phyloP scores from a whole-genome alignment of 2,888 invertebrate genomes.

The Drosophila melanocephala region DNA sequence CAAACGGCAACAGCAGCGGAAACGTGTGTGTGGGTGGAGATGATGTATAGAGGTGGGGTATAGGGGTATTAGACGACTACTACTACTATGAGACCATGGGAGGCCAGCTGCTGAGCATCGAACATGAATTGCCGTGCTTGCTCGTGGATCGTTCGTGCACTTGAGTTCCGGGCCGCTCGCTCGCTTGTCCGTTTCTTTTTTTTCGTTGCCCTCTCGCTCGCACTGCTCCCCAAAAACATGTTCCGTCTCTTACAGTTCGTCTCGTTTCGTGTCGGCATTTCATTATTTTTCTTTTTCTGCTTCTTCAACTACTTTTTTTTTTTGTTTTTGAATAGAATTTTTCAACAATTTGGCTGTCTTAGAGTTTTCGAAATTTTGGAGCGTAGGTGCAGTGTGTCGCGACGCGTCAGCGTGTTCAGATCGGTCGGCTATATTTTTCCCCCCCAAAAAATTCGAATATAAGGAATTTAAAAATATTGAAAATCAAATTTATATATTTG shows the following conservation, averaged over 20 bases:
- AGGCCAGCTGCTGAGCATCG: conserved; percentile 74
- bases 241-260: conserved; percentile 49
- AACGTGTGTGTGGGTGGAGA: conserved; percentile 58
- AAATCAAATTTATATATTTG: conserved; percentile 7
- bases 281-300: conserved; percentile 38
- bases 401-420: conserved; percentile 81
- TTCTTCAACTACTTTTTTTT: conserved; percentile 8
- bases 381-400: conserved; percentile 86
- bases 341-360: conserved; percentile 69
- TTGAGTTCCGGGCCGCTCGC: conserved; percentile 60
- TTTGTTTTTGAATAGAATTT: conserved; percentile 66
- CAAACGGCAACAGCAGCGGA: conserved; percentile 38
- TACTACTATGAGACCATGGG: conserved; percentile 41
- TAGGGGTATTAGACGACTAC: conserved; percentile 21
- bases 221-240: conserved; percentile 30
- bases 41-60: conserved; percentile 27
- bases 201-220: conserved; percentile 28
- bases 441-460: conserved; percentile 17
- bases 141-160: conserved; percentile 62
- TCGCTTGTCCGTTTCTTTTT: conserved; percentile 31
- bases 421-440: conserved; percentile 54
- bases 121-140: conserved; percentile 71
- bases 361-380: conserved; percentile 83
- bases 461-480: conserved; percentile 1
- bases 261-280: conserved; percentile 54